Percentiles rank a stretch among this genome's conserved stretches.
Conservation (phyloP, 2,888 invertebrate genomes). For the Cerceris ruficornis region DNA sequence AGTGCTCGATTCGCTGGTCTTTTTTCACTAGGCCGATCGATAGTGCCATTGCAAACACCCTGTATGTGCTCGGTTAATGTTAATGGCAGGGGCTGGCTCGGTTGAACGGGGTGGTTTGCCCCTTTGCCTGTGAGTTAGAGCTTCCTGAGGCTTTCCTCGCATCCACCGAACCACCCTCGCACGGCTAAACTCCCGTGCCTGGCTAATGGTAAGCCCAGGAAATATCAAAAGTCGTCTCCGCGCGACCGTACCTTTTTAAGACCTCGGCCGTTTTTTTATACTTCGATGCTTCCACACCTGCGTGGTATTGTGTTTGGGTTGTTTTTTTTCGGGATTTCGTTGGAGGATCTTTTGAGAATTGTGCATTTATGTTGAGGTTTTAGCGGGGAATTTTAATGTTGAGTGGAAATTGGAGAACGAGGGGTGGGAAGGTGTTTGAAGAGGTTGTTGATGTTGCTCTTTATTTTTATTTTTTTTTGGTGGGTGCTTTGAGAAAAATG, state of each 20-base stretch:
- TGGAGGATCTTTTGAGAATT: not conserved
- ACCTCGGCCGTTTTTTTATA: not conserved
- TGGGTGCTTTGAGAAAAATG: too few species aligned
- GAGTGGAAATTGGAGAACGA: not conserved
- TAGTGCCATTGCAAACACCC: constrained; percentile 74
- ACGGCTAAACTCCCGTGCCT: constrained; percentile 49
- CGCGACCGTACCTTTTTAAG: constrained; percentile 45
- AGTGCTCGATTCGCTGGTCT: constrained; percentile 69
- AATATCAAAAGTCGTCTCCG: constrained; percentile 71
- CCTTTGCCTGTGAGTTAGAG: constrained; percentile 75
- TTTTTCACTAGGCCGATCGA: constrained; percentile 68
- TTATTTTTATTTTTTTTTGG: too few species aligned
- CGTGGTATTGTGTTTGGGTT: too few species aligned
- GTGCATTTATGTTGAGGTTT: not conserved
- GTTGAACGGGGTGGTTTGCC: constrained; percentile 65
- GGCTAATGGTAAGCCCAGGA: constrained; percentile 73
- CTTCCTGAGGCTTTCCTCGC: constrained; percentile 76
- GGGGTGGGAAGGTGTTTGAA: not conserved
- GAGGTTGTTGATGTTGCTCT: too few species aligned
- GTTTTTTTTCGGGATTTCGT: not conserved
- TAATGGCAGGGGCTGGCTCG: constrained; percentile 73
- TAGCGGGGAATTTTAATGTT: not conserved
- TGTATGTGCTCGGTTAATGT: constrained; percentile 75
- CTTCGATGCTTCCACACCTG: too few species aligned
- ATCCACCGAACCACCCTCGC: constrained; percentile 60